Base-by-base conservation (phyloP, 2,797 vertebrate genomes). In the Psittacula derbiana region DNA sequence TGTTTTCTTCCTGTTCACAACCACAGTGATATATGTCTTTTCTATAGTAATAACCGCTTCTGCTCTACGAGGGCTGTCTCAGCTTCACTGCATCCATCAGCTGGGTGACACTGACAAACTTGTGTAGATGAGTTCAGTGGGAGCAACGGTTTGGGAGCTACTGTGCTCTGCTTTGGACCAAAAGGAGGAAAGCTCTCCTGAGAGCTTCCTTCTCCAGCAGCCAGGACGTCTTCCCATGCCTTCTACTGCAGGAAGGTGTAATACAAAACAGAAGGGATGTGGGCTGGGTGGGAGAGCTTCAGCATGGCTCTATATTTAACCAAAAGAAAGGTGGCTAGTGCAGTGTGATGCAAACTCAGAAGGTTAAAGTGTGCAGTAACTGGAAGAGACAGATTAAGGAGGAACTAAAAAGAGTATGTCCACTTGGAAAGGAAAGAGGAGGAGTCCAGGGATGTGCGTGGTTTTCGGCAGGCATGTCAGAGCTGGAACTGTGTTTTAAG, bases 221-320 rank as follows among this genome's bases (percentile, higher is more conserved):
- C 57, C 23, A 0, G 44, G 90, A 90, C 64, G 53, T 93, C 41
- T 87, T 94, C 69, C 88, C 78, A 66, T 76, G 95, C 86, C 81
- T 93, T 15, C 6, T 93, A 80, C 94, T 90, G 80, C 90, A 90
- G 52, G 88, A 96, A 95, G 93, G 87, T 95, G 76, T 70, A 96
- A 92, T 73, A 70, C 33, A 94, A 95, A 91, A 73, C 92, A 90
- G 89, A 93, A 84, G 95, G 94, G 66, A 88, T 87, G 94, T 95
- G 95, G 94, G 95, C 83, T 92, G 92, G 60, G 92, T 86, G 70
- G 95, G 91, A 92, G 80, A 85, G 38, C 78, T 95, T 88, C 78
- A 90, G 83, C 69, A 84, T 58, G 67, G 67, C 66, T 95, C 95
- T 96, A 92, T 95, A 95, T 96, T 95, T 96, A 94, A 93, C 38